Conservation (phyloP, 2,888 invertebrate genomes). For the Gryllus longicercus region DNA sequence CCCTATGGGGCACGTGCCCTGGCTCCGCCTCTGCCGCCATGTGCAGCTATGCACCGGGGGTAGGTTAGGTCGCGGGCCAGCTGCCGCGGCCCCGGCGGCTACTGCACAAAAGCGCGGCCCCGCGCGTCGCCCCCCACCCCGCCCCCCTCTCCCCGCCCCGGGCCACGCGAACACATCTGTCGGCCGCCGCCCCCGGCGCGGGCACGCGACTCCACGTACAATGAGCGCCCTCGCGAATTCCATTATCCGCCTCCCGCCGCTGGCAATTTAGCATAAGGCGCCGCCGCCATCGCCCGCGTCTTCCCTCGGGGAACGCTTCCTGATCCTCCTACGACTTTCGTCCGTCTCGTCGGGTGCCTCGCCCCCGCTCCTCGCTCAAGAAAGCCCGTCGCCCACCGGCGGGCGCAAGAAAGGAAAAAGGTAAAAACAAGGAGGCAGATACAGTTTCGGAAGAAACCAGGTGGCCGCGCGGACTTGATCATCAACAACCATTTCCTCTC, state of each 20-base stretch:
- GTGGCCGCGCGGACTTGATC: neutral
- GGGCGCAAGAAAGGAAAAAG: neutral
- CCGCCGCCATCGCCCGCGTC: neutral
- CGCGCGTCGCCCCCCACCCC: neutral
- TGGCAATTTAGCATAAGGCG: neutral
- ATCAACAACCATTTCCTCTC: slow-evolving; percentile 17
- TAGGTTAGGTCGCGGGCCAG: slow-evolving; percentile 17
- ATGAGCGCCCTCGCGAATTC: neutral
- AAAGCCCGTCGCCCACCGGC: neutral
- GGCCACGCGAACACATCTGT: neutral
- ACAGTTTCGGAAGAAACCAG: slow-evolving; percentile 8
- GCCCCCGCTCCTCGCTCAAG: neutral
- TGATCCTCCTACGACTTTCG: neutral
- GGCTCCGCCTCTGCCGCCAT: neutral
- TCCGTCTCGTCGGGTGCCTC: neutral
- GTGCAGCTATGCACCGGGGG: neutral
- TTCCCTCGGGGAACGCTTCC: too few species aligned
- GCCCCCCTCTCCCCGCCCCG: neutral
- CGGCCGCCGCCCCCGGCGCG: neutral
- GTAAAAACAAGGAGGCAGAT: neutral
- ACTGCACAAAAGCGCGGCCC: neutral
- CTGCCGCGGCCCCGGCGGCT: slow-evolving; percentile 17
- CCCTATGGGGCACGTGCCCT: too few species aligned
- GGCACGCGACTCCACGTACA: neutral
- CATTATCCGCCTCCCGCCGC: neutral